These are phyloP conservation scores for Gymnorhina tibicen DNA, from an alignment of 2,113 vertebrate species.

Conservation along the genomic window DNA sequence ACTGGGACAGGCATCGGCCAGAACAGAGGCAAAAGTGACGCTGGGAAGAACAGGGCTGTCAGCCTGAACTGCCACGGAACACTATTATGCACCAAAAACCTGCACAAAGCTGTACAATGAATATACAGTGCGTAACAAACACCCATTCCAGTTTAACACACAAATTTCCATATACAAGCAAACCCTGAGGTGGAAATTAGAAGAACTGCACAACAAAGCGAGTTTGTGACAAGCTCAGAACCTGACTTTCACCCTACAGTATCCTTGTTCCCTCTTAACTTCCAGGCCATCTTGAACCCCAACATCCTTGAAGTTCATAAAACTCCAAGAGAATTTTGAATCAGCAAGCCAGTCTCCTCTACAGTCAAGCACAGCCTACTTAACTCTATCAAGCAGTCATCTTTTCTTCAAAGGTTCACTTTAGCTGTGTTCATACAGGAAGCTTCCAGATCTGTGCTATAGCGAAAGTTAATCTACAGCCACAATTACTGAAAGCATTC, in stretches of 20 bases:
- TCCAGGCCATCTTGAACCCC: not conserved
- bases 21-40: not conserved
- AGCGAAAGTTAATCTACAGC: constrained; percentile 22
- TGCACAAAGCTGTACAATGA: not conserved
- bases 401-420: not conserved
- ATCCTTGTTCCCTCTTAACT: not conserved
- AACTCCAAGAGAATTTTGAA: not conserved
- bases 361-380: not conserved
- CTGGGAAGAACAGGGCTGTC: not conserved
- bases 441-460: constrained; percentile 23
- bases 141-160: not conserved
- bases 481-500: not conserved
- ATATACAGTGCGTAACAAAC: fast-evolving
- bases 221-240: not conserved
- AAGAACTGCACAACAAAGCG: not conserved
- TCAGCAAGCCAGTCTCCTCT: not conserved
- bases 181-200: not conserved
- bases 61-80: not conserved
- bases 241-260: not conserved
- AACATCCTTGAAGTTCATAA: not conserved
- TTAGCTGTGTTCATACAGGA: not conserved
- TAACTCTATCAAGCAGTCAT: not conserved
- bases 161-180: not conserved
- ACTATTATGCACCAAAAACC: not conserved
- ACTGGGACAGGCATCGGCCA: not conserved